phyloP scores from a whole-genome alignment of 1,140 invertebrate genomes.

The Drosophila obscura region DNA sequence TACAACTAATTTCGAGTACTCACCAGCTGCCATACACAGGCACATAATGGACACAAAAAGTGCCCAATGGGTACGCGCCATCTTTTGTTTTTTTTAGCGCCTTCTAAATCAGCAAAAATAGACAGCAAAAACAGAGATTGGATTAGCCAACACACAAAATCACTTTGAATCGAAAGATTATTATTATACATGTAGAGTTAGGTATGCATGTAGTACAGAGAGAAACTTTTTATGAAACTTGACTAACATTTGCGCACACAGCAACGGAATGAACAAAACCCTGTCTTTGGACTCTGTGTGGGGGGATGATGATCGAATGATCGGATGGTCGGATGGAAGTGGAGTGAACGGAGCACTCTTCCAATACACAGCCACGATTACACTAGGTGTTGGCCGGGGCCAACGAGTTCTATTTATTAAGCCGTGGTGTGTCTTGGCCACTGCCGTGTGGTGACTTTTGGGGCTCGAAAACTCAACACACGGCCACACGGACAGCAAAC shows the following conservation, averaged over 20 bases:
- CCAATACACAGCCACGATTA: conserved; percentile 84
- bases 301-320: conserved; percentile 14
- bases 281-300: conserved; percentile 40
- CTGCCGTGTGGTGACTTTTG: conserved; percentile 56
- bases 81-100: conserved; percentile 58
- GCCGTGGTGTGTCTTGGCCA: conserved; percentile 67
- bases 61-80: conserved; percentile 76
- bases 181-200: no score
- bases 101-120: conserved; percentile 53
- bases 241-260: conserved; percentile 60
- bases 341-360: conserved; percentile 75
- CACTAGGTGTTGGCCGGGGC: conserved; percentile 83
- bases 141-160: conserved; percentile 26
- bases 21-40: conserved; percentile 73
- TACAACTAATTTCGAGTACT: conserved; percentile 52
- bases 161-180: background rate
- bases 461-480: conserved; percentile 23
- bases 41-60: conserved; percentile 68
- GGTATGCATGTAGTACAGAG: background rate
- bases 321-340: conserved; percentile 32
- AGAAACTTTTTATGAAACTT: conserved; percentile 20
- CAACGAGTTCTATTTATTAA: conserved; percentile 84
- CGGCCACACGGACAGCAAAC: conserved; percentile 20
- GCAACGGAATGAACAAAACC: conserved; percentile 30
- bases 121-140: conserved; percentile 36